phyloP scores from a whole-genome alignment of 2,797 vertebrate species.

The Parambassis ranga region DNA sequence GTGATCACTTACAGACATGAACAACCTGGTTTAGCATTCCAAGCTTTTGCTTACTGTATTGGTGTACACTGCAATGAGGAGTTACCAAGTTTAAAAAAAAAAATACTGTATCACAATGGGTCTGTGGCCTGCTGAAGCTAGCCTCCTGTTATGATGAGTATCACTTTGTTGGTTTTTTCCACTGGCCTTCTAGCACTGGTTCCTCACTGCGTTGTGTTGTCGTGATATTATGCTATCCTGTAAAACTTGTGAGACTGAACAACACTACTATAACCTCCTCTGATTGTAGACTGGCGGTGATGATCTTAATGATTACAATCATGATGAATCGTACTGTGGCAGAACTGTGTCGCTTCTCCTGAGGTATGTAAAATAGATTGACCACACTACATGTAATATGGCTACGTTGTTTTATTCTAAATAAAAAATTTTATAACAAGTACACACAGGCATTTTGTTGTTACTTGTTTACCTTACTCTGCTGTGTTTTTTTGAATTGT shows the following conservation, averaged over 20 bases:
- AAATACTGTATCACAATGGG: conserved; percentile 70
- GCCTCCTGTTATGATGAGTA: conserved; percentile 49
- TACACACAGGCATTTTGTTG: not conserved
- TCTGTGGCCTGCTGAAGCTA: conserved; percentile 78
- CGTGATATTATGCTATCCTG: conserved; percentile 85
- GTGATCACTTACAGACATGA: conserved; percentile 55
- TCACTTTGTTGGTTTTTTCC: conserved; percentile 73
- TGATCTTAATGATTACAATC: conserved; percentile 59
- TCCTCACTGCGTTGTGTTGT: conserved; percentile 82
- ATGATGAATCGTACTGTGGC: conserved; percentile 72
- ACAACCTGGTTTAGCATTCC: conserved; percentile 59
- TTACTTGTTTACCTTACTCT: not conserved
- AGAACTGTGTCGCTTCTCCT: conserved; percentile 85
- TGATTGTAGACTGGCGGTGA: conserved; percentile 68
- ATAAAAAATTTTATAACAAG: conserved; percentile 87
- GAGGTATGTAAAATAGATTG: conserved; percentile 84
- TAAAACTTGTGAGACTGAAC: conserved; percentile 86
- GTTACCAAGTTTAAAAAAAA: conserved; percentile 55
- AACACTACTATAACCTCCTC: conserved; percentile 88
- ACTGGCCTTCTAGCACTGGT: conserved; percentile 73
- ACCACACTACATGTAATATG: conserved; percentile 86
- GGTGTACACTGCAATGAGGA: conserved; percentile 67
- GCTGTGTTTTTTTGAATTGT: not conserved
- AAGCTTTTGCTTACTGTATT: conserved; percentile 72
- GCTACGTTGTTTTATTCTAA: conserved; percentile 87